Conservation (phyloP, 2,797 vertebrate genomes). For the Cuculus canorus region DNA sequence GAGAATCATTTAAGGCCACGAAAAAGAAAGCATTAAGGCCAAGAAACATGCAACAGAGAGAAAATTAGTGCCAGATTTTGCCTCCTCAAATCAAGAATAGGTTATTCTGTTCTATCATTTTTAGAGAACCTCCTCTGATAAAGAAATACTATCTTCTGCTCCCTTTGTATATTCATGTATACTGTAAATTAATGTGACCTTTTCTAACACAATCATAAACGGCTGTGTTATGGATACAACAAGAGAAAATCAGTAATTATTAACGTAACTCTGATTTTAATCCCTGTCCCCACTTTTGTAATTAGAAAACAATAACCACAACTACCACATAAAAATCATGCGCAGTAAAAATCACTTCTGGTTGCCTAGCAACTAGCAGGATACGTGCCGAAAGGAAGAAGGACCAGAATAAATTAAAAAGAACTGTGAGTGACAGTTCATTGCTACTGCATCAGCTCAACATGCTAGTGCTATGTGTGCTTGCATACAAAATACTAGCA, state of each 20-base stretch:
- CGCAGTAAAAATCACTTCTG: conserved; percentile 58
- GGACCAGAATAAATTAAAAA: conserved; percentile 80
- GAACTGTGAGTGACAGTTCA: conserved; percentile 59
- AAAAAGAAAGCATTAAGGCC: conserved; percentile 18
- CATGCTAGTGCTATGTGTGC: background rate
- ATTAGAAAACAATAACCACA: conserved; percentile 76
- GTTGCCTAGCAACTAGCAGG: conserved; percentile 82
- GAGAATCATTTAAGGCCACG: background rate
- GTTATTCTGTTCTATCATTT: conserved; percentile 23
- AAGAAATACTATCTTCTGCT: conserved; percentile 1
- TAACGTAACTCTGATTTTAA: conserved; percentile 67
- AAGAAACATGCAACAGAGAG: conserved; percentile 11
- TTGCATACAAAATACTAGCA: background rate
- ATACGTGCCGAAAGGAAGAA: conserved; percentile 72
- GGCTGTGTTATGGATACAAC: background rate
- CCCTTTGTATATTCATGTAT: conserved; percentile 11
- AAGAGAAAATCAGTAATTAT: conserved; percentile 37
- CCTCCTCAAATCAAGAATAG: conserved; percentile 42
- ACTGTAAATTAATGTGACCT: background rate
- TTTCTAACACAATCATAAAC: conserved; percentile 17
- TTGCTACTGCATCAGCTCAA: conserved; percentile 21
- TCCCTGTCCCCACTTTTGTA: conserved; percentile 50
- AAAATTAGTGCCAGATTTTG: background rate
- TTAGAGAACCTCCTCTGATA: conserved; percentile 9
- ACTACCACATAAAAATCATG: conserved; percentile 73